Conservation (phyloP, 1,140 invertebrate species). For the Subanguina moxae region DNA sequence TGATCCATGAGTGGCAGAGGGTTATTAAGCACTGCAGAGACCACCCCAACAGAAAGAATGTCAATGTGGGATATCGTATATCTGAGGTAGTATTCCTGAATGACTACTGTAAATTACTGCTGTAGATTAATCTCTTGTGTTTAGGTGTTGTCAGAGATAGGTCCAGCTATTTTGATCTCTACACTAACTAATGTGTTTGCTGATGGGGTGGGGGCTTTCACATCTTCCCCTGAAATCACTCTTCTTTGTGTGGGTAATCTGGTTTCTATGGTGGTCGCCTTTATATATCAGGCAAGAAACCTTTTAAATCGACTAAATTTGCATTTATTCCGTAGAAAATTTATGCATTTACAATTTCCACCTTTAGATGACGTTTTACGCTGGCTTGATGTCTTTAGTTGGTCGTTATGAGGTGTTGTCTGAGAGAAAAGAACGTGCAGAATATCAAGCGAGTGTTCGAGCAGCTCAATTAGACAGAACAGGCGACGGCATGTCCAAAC, state of each 20-base stretch:
- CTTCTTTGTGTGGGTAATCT: constrained; percentile 56
- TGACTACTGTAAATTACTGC: too few relatives aligned
- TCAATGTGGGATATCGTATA: constrained; percentile 49
- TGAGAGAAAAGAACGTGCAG: constrained; percentile 38
- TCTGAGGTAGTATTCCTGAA: constrained; percentile 43
- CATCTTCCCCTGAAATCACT: constrained; percentile 57
- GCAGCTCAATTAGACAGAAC: constrained; percentile 19
- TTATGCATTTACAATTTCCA: background rate
- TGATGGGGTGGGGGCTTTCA: constrained; percentile 55
- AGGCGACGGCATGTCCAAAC: background rate
- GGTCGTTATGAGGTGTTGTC: constrained; percentile 50
- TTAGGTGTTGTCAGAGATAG: constrained; percentile 52
- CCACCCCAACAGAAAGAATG: constrained; percentile 47
- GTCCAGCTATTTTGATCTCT: constrained; percentile 57
- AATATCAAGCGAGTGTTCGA: constrained; percentile 50
- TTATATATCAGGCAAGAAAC: constrained; percentile 47
- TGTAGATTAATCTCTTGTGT: too few relatives aligned
- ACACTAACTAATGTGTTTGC: constrained; percentile 57
- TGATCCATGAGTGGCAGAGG: constrained; percentile 59
- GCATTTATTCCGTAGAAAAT: constrained; percentile 10
- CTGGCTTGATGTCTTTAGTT: constrained; percentile 48
- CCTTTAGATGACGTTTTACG: constrained; percentile 57
- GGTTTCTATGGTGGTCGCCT: constrained; percentile 54
- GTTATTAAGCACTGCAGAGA: constrained; percentile 57
- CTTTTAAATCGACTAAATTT: constrained; percentile 20